Evolutionary conservation across 2,888 invertebrate species (phyloP).

Genomic region (Leptinotarsa tumamoca): DNA sequence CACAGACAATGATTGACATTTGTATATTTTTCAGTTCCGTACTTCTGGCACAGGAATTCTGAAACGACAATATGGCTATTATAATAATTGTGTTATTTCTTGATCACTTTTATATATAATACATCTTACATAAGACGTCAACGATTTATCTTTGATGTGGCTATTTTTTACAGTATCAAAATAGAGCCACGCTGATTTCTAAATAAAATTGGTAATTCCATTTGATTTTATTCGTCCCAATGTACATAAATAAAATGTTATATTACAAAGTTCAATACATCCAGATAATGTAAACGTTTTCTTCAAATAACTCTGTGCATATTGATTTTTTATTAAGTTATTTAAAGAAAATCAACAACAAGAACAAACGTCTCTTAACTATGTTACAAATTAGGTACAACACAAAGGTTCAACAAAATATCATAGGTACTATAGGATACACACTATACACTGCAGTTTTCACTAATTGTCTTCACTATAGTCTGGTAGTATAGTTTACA

Average conservation of each 20-base stretch:
- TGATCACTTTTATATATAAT: constrained; percentile 35
- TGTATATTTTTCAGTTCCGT: constrained; percentile 3
- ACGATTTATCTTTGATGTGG: constrained; percentile 46
- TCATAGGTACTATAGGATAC: constrained; percentile 45
- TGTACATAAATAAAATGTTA: constrained; percentile 47
- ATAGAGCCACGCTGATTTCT: constrained; percentile 47
- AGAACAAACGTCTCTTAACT: constrained; percentile 43
- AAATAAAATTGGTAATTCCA: constrained; percentile 44
- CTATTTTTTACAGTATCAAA: constrained; percentile 49
- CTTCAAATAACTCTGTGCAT: constrained; percentile 44
- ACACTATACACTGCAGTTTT: constrained; percentile 46
- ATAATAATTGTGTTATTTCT: constrained; percentile 31
- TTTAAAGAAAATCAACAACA: constrained; percentile 45
- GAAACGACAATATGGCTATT: not conserved
- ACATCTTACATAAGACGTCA: constrained; percentile 44
- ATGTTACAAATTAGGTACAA: constrained; percentile 46
- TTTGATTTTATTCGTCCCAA: constrained; percentile 49
- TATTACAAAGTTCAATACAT: constrained; percentile 46
- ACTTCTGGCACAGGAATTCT: constrained; percentile 11
- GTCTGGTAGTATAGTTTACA: constrained; percentile 50
- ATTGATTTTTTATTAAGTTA: constrained; percentile 26
- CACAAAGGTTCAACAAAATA: constrained; percentile 43
- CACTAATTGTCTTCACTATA: constrained; percentile 49
- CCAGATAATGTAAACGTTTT: constrained; percentile 45
- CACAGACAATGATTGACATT: not conserved